Conservation (phyloP, 2,888 invertebrate genomes). For the Volucella inanis region DNA sequence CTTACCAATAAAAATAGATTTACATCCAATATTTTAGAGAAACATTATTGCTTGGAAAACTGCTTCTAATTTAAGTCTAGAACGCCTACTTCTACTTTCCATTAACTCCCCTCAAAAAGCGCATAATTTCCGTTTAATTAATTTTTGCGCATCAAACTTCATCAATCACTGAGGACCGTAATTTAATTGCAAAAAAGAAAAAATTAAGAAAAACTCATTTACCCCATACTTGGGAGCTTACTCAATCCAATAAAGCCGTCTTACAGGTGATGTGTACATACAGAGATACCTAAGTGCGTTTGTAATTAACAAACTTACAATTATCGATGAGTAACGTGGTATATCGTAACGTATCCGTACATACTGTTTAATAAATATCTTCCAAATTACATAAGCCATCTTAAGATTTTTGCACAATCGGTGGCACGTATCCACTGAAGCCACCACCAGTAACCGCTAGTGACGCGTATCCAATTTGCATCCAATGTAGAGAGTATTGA, state of each 20-base stretch:
- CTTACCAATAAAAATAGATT: neutral
- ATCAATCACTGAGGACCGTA: conserved; percentile 48
- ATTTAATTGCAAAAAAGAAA: conserved; percentile 33
- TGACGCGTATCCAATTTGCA: conserved; percentile 50
- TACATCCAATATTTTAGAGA: too few species aligned
- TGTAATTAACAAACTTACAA: conserved; percentile 75
- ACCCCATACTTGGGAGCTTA: conserved; percentile 47
- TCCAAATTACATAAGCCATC: conserved; percentile 82
- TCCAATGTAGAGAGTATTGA: neutral
- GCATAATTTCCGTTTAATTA: conserved; percentile 47
- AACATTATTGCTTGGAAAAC: neutral
- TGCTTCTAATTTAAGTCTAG: conserved; percentile 39
- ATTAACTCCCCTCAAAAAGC: conserved; percentile 36
- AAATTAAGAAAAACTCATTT: conserved; percentile 33
- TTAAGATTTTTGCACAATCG: conserved; percentile 50
- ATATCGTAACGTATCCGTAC: conserved; percentile 79
- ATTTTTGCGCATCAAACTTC: conserved; percentile 61
- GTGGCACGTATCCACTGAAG: conserved; percentile 4
- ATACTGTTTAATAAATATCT: conserved; percentile 81
- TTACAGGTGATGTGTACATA: conserved; percentile 14
- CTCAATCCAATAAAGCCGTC: conserved; percentile 22
- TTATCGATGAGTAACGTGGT: conserved; percentile 77
- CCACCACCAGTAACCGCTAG: conserved; percentile 38
- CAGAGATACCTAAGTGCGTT: too few species aligned
- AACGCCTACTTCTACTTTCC: conserved; percentile 57